Conservation (phyloP, 2,888 invertebrate species). For the Tipula unca region DNA sequence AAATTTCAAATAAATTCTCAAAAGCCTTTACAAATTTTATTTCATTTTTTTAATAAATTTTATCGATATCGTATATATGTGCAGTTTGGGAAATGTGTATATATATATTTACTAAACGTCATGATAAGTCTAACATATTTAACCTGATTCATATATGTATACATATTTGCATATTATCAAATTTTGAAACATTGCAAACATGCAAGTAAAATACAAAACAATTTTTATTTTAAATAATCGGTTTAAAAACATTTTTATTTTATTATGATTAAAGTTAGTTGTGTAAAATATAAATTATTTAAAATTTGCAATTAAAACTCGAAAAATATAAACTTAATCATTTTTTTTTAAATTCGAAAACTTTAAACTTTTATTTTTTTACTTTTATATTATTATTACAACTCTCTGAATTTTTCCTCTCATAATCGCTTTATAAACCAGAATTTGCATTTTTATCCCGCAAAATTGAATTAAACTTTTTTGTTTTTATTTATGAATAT, state of each 20-base stretch:
- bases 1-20: no score
- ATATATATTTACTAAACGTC: no score
- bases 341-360: not conserved
- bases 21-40: no score
- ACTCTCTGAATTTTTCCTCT: not conserved
- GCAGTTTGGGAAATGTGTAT: no score
- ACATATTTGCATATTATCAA: not conserved
- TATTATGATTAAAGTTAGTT: not conserved
- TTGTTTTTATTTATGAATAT: not conserved
- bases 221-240: not conserved
- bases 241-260: not conserved
- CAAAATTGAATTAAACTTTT: not conserved
- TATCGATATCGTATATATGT: no score
- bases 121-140: no score
- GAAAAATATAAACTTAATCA: not conserved
- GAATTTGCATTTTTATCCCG: not conserved
- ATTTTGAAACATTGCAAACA: not conserved
- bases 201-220: not conserved
- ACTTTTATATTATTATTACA: not conserved
- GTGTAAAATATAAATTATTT: not conserved
- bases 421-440: not conserved
- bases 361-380: not conserved
- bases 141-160: no score
- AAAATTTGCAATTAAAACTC: not conserved
- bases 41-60: no score